phyloP scores from a whole-genome alignment of 2,888 invertebrate species.

The Microdon myrmicae region DNA sequence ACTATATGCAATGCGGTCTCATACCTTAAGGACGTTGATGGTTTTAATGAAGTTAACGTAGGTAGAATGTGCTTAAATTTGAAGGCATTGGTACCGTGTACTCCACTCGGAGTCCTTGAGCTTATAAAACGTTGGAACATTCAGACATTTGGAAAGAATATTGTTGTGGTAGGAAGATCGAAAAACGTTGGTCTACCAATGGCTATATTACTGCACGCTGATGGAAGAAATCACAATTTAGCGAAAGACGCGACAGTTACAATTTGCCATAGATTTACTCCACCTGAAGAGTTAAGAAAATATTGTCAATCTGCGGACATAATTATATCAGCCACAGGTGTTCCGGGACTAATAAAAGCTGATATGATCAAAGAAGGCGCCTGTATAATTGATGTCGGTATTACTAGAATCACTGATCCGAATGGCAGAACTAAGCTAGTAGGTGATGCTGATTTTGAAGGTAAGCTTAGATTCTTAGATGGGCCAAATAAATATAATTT shows the following conservation, averaged over 20 bases:
- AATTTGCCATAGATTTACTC: constrained; percentile 86
- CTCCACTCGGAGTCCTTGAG: constrained; percentile 72
- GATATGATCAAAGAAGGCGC: constrained; percentile 90
- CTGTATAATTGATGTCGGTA: constrained; percentile 86
- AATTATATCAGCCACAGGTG: constrained; percentile 68
- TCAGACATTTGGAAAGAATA: constrained; percentile 83
- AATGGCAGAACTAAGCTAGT: constrained; percentile 77
- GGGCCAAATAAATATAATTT: too few species aligned
- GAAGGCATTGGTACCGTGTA: constrained; percentile 79
- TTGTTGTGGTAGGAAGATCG: constrained; percentile 86
- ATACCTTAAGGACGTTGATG: constrained; percentile 87
- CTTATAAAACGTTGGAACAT: constrained; percentile 69
- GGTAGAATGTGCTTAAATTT: constrained; percentile 78
- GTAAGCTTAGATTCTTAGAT: too few species aligned
- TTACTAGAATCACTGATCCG: constrained; percentile 74
- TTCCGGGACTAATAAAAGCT: constrained; percentile 78
- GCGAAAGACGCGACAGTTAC: constrained; percentile 87
- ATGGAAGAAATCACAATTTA: constrained; percentile 73
- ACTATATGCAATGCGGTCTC: constrained; percentile 77
- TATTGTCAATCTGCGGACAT: constrained; percentile 68
- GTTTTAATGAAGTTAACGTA: constrained; percentile 83
- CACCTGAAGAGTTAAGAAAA: constrained; percentile 74
- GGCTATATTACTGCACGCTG: constrained; percentile 81
- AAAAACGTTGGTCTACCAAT: constrained; percentile 91
- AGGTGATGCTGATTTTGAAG: constrained; percentile 87